phyloP scores from a whole-genome alignment of 2,888 invertebrate genomes.

The Micropterix aruncella region DNA sequence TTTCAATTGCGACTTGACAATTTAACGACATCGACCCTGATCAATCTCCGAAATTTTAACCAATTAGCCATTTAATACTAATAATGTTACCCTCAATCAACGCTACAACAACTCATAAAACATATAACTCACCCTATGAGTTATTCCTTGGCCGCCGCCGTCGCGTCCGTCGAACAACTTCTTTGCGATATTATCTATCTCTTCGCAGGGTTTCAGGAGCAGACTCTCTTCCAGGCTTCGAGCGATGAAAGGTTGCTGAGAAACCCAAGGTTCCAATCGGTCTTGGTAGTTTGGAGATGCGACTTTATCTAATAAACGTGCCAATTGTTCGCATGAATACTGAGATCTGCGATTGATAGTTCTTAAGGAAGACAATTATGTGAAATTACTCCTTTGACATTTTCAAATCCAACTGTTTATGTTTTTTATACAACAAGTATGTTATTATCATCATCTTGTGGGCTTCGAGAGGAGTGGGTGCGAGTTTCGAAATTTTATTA shows the following conservation, averaged over 20 bases:
- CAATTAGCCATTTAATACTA: background rate
- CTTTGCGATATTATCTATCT: conserved; percentile 21
- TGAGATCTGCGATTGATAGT: conserved; percentile 53
- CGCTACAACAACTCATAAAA: too few relatives aligned
- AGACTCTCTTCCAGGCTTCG: conserved; percentile 26
- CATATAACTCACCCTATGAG: conserved; percentile 27
- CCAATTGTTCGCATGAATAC: conserved; percentile 64
- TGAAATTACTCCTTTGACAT: too few relatives aligned
- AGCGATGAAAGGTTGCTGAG: conserved; percentile 16
- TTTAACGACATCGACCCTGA: too few relatives aligned
- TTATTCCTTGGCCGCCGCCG: conserved; percentile 27
- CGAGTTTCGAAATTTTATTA: too few relatives aligned
- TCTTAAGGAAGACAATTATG: too few relatives aligned
- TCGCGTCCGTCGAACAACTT: conserved; percentile 29
- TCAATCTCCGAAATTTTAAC: too few relatives aligned
- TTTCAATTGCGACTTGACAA: too few relatives aligned
- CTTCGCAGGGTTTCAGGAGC: conserved; percentile 21
- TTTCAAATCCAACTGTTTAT: too few relatives aligned
- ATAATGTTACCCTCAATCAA: background rate
- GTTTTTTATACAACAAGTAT: too few relatives aligned
- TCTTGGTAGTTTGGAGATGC: conserved; percentile 34
- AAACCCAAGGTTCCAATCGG: conserved; percentile 22
- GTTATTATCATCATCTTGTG: too few relatives aligned
- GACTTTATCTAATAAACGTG: conserved; percentile 59
- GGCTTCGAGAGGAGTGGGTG: too few relatives aligned